A percentile compares a stretch with the other conserved stretches of the same genome.
Conservation (phyloP, 2,113 vertebrate species). For the Struthidea cinerea region DNA sequence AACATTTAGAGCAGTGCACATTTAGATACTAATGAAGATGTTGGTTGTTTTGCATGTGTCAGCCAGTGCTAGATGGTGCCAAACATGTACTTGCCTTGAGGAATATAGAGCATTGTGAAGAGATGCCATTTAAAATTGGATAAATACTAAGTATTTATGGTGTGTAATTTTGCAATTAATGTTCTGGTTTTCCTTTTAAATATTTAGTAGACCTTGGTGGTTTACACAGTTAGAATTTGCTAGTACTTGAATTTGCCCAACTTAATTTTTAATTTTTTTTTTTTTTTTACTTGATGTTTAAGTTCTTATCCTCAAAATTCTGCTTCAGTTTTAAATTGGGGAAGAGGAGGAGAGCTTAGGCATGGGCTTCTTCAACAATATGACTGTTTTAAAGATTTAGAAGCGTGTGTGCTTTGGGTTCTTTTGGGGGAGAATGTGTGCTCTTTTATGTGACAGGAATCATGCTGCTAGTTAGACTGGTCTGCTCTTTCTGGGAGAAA, state of each 20-base stretch:
- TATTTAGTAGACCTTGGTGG: neutral
- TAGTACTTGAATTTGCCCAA: neutral
- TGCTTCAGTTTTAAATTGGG: neutral
- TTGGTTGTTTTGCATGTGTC: neutral
- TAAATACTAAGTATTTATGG: neutral
- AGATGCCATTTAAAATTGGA: neutral
- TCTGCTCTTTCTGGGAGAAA: neutral
- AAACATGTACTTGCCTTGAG: neutral
- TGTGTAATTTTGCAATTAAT: neutral
- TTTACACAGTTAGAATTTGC: neutral
- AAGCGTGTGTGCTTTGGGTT: neutral
- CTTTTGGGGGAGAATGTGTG: neutral
- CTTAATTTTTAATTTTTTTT: neutral
- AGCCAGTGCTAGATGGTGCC: neutral
- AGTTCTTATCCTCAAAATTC: neutral
- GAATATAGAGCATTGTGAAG: neutral
- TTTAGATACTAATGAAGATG: slow-evolving; percentile 42
- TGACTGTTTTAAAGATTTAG: neutral
- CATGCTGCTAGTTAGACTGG: neutral
- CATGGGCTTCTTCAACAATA: neutral
- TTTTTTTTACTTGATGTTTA: neutral
- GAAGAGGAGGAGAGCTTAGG: neutral
- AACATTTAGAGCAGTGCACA: neutral
- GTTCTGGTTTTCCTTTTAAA: neutral
- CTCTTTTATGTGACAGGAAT: neutral